phyloP scores from a whole-genome alignment of 2,797 vertebrate genomes.

The Anguilla marmorata region DNA sequence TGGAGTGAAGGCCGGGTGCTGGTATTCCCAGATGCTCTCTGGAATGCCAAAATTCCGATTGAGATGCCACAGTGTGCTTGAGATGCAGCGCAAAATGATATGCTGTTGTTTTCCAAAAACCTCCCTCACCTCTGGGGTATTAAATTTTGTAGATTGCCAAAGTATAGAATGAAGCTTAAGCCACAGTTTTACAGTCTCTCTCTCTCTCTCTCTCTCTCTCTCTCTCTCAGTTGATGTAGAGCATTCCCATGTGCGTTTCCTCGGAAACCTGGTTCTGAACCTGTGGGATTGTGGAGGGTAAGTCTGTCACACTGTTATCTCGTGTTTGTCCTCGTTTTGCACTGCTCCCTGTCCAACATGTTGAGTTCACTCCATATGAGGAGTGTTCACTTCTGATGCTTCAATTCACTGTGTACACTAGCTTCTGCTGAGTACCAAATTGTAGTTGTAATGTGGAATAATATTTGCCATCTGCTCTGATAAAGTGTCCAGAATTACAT shows the following conservation, averaged over 20 bases:
- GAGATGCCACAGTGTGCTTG: background rate
- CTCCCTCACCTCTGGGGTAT: background rate
- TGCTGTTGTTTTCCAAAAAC: background rate
- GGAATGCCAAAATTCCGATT: background rate
- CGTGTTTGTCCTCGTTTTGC: background rate
- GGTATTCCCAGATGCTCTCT: background rate
- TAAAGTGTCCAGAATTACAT: background rate
- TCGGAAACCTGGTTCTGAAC: slow-evolving; percentile 97
- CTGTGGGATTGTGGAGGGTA: slow-evolving; percentile 99
- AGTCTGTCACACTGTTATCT: slow-evolving; percentile 48
- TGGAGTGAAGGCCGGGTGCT: background rate
- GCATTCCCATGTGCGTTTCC: slow-evolving; percentile 96
- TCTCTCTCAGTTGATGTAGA: slow-evolving; percentile 90
- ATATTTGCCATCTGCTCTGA: background rate
- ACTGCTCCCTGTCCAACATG: background rate
- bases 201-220: slow-evolving; percentile 38
- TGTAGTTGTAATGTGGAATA: background rate
- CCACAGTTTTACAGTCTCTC: background rate
- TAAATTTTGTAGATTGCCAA: background rate
- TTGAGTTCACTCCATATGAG: background rate
- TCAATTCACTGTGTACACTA: background rate
- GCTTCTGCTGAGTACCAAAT: background rate
- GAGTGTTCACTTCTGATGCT: background rate
- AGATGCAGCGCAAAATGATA: no score
- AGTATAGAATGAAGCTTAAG: background rate